Evolutionary conservation across 1,140 invertebrate species (phyloP), one percentile per base, ranked within the genome.

Genomic region (Euura lappo): DNA sequence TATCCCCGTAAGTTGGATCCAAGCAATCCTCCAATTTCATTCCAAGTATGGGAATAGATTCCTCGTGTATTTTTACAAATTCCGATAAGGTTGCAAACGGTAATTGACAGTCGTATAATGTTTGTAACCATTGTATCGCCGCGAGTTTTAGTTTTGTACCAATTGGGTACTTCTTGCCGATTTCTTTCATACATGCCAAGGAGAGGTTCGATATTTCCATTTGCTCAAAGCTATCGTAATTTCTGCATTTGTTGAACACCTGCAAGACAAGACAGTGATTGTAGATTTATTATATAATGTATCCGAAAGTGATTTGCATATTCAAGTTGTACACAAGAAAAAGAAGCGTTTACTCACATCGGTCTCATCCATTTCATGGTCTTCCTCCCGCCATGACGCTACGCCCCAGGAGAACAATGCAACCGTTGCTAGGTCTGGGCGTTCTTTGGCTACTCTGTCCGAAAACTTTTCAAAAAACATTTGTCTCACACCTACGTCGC

Each of bases 161-260:
- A 11, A 79, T 70, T 2, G 70, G 72, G 71, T 70, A 70, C 65
- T 74, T 42, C 44, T 70, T 11, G 6, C 71, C 66, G 65, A 83
- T 69, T 66, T 44, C 11, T 66, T 76, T 75, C 44, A 80, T 75
- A 28, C 74, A 73, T 44, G 70, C 6, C 2, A 70, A 64, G 45
- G 83, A 86, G 10, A 77, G 64, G 44, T 72, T 70, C 7, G 80
- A 78, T 73, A 84, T 81, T 10, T 72, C 69, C 6, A 84, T 51
- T 2, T 83, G 80, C 46, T 86, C 84, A 42, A 80, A 85, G 2
- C 72, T 76, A 46, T 84, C 82, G 44, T 83, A 83, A 75, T 84
- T 86, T 28, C 74, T 82, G 45, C 81, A 85, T 42, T 83, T 85
- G 66, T 84, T 82, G 60, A 86, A 86, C 4, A 85, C 83, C 88